Base-by-base conservation (phyloP, 1,140 invertebrate species). In the Tetranychus cinnabarinus region DNA sequence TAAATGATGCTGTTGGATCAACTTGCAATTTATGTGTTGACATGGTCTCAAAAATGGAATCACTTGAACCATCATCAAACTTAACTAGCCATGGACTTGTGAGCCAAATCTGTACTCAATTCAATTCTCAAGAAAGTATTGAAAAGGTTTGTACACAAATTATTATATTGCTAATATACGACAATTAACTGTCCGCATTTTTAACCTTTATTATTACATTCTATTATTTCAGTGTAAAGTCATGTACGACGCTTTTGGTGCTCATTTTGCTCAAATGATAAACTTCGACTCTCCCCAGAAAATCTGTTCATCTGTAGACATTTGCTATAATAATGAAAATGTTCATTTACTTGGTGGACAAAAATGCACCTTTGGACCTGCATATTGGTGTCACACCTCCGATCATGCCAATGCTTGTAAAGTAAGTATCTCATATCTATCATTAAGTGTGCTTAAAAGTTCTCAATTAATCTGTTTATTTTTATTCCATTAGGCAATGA, bases 11-110 rank as follows among this genome's bases (percentile, higher is more conserved):
- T 5, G 8, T 31, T 2, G 56, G 37, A 12, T 65, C 63, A 34
- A 61, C 62, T 70, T 89, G 86, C 69, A 79, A 81, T 12, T 72
- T 86, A 33, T 89, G 86, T 69, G 79, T 84, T 69, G 76, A 77
- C 1, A 72, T 81, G 3, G 77, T 85, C 59, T 77, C 80, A 65
- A 74, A 76, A 0, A 46, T 85, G 50, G 73, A 42, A 42, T 42
- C 39, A 42, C 39, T 6, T 6, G 39, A 42, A 5, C 5, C 5
- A 42, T 5, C 5, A 6, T 5, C 5, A 42, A 42, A 42, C 5
- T 6, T 10, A 23, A 23, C 23, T 23, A 0, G 23, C 23, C 23
- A 23, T 23, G 23, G 23, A 23, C 23, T 23, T 23, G 0, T 23
- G 0, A 23, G 23, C 23, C 23, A 23, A 10, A 42, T 33, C 50